Percentiles rank a stretch among this genome's conserved stretches.
Evolutionary conservation across 1,140 invertebrate genomes (phyloP).

Genomic region (Sycophaga agraensis): DNA sequence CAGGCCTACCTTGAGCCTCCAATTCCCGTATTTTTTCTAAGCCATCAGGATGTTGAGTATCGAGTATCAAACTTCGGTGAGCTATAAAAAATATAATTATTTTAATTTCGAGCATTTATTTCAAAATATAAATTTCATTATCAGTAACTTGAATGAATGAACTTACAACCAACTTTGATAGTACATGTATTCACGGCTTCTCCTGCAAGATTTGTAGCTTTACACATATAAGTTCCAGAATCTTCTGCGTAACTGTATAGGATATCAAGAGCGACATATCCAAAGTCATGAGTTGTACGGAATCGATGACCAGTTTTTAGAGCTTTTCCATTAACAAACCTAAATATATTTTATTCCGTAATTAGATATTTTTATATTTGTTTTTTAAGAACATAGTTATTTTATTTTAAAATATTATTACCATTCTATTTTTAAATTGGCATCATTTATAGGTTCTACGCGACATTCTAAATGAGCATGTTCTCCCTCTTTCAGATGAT

Average conservation of each 20-base stretch:
- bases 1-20: conserved; percentile 78
- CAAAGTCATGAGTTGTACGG: conserved; percentile 92
- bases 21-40: conserved; percentile 88
- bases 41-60: conserved; percentile 91
- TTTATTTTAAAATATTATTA: conserved; percentile 53
- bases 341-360: conserved; percentile 22
- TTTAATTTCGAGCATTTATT: background rate
- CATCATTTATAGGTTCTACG: conserved; percentile 93
- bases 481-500: conserved; percentile 86
- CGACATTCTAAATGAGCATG: conserved; percentile 93
- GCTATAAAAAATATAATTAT: conserved; percentile 55
- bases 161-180: conserved; percentile 75
- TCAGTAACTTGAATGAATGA: too few relatives aligned
- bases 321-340: conserved; percentile 55
- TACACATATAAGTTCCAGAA: conserved; percentile 91
- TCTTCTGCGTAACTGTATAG: conserved; percentile 92
- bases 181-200: conserved; percentile 91
- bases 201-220: conserved; percentile 87
- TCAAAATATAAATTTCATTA: background rate
- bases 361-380: background rate
- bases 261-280: conserved; percentile 92
- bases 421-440: conserved; percentile 95
- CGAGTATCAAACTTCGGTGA: conserved; percentile 80
- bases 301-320: conserved; percentile 75
- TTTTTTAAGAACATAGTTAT: background rate